Evolutionary conservation across 2,113 vertebrate genomes (phyloP).

Genomic region (Pluvianellus socialis): DNA sequence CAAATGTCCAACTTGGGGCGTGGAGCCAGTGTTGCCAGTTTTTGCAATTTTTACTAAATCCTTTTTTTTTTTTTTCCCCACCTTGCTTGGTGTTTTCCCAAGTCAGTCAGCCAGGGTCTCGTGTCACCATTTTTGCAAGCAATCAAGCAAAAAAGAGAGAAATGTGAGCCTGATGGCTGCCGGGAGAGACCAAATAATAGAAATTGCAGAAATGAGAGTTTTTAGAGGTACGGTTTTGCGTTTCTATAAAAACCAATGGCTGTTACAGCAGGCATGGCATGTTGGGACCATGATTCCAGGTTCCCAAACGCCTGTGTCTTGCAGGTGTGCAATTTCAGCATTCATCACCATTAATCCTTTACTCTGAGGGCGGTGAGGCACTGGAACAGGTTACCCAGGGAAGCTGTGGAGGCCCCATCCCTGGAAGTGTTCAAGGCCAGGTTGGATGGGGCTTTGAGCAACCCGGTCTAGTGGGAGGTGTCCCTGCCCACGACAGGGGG

Average conservation of each 20-base stretch:
- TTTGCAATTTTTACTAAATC: neutral
- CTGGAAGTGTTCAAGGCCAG: neutral
- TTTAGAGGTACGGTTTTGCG: neutral
- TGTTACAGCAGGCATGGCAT: too few species aligned
- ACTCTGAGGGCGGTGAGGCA: neutral
- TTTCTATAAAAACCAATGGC: neutral
- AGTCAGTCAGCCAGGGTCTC: too few species aligned
- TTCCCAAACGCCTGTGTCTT: accelerated
- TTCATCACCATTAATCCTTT: neutral
- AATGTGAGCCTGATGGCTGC: accelerated
- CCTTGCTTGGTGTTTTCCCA: neutral
- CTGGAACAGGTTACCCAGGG: neutral
- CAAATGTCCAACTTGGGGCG: accelerated
- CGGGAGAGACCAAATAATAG: too few species aligned
- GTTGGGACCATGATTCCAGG: accelerated
- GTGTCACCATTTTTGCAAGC: neutral
- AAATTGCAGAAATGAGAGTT: neutral
- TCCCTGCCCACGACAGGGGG: neutral
- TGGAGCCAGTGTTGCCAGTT: accelerated
- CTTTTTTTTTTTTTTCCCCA: too few species aligned
- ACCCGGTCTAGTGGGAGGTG: neutral
- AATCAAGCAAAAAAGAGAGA: neutral
- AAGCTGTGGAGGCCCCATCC: neutral
- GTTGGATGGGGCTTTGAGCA: neutral
- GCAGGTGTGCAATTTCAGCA: neutral